Evolutionary conservation across 2,113 vertebrate genomes (phyloP).

Genomic region (Connochaetes taurinus): DNA sequence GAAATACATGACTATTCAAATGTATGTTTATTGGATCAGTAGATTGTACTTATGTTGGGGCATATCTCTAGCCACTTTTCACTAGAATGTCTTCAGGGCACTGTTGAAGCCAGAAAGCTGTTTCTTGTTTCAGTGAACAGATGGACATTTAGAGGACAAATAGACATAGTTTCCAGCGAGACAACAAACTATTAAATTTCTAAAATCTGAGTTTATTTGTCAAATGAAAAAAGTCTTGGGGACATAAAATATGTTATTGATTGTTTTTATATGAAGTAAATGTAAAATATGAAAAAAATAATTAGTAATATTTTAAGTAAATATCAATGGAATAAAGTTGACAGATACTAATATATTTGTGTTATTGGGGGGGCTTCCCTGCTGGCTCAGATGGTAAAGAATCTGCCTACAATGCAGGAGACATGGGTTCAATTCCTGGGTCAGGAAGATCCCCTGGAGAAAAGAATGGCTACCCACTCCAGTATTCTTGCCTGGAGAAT

Average conservation of each 20-base stretch:
- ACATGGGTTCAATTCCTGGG: neutral
- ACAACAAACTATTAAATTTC: neutral
- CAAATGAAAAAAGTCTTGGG: neutral
- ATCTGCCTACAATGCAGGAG: neutral
- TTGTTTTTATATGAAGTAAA: neutral
- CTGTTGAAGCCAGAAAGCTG: neutral
- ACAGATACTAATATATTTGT: neutral
- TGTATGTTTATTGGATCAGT: neutral
- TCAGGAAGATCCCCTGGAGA: neutral
- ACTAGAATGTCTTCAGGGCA: neutral
- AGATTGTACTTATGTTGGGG: neutral
- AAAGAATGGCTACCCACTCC: neutral
- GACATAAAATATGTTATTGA: neutral
- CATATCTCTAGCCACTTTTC: neutral
- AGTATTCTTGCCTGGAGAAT: neutral
- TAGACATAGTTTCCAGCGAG: neutral
- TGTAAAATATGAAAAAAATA: neutral
- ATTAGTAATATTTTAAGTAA: neutral
- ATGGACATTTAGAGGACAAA: neutral
- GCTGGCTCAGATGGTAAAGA: neutral
- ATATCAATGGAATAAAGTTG: neutral
- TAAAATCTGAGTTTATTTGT: slow-evolving; percentile 20
- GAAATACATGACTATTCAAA: neutral
- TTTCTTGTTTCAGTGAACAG: slow-evolving; percentile 18
- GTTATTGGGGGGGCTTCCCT: neutral